These are phyloP conservation scores for Volucella inanis DNA, from an alignment of 2,888 invertebrate genomes.

Conservation along the genomic window DNA sequence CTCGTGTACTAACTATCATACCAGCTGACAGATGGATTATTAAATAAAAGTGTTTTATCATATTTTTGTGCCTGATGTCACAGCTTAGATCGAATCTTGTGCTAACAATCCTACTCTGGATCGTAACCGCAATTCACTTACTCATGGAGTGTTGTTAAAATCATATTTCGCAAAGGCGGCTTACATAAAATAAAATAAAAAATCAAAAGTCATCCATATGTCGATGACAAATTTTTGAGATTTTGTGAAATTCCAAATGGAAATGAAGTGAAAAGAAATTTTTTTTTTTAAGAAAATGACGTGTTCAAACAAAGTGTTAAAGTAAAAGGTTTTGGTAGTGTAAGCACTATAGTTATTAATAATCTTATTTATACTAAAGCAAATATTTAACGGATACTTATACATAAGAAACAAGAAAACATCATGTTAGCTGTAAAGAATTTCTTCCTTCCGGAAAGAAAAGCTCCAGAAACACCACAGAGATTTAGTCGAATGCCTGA, in stretches of 20 bases:
- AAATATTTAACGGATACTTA: slow-evolving; percentile 37
- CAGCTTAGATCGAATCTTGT: slow-evolving; percentile 60
- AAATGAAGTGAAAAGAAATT: slow-evolving; percentile 33
- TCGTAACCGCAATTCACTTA: slow-evolving; percentile 48
- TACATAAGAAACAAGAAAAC: not conserved
- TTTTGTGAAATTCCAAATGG: slow-evolving; percentile 24
- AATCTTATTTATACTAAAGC: not conserved
- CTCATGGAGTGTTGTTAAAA: slow-evolving; percentile 45
- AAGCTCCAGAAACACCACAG: slow-evolving; percentile 85
- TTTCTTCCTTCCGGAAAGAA: slow-evolving; percentile 88
- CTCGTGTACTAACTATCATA: slow-evolving; percentile 26
- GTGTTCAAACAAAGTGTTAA: slow-evolving; percentile 17
- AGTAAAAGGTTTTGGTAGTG: slow-evolving; percentile 10
- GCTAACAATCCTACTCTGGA: slow-evolving; percentile 51
- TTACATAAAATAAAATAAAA: slow-evolving; percentile 1
- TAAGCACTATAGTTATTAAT: not conserved
- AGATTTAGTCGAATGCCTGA: slow-evolving; percentile 88
- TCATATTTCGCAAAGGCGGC: not conserved
- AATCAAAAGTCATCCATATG: slow-evolving; percentile 41
- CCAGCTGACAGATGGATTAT: slow-evolving; percentile 27
- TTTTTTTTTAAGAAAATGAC: slow-evolving; percentile 35
- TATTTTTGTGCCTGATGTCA: slow-evolving; percentile 23
- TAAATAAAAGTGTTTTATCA: not conserved
- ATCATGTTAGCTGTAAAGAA: slow-evolving; percentile 89
- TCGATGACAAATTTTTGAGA: slow-evolving; percentile 54